phyloP scores from a whole-genome alignment of 2,797 vertebrate species.

The Schizothorax lantsangensis region DNA sequence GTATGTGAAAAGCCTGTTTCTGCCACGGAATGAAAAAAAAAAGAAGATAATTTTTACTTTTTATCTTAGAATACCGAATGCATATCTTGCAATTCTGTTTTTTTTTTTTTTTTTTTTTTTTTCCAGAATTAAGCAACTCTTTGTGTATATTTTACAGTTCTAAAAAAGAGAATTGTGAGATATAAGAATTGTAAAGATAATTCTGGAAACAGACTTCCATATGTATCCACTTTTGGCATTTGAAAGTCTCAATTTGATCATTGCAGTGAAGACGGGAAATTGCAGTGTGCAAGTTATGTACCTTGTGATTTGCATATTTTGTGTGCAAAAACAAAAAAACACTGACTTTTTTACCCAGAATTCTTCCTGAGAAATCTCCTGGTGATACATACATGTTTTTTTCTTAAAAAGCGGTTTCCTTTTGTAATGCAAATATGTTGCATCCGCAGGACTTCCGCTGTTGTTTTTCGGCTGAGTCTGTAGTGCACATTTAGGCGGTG shows the following conservation, averaged over 20 bases:
- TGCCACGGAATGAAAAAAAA: neutral
- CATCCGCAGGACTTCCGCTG: constrained; percentile 22
- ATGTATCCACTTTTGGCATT: neutral
- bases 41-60: neutral
- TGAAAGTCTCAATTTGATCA: neutral
- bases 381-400: neutral
- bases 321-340: neutral
- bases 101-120: neutral
- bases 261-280: neutral
- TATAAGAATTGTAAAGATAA: too few species aligned
- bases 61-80: neutral
- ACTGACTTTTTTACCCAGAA: neutral
- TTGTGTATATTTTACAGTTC: neutral
- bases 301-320: neutral
- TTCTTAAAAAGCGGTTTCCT: neutral
- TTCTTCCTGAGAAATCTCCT: neutral
- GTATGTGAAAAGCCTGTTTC: neutral
- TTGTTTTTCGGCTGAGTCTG: constrained; percentile 41
- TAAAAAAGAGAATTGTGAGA: too few species aligned
- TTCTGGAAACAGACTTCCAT: neutral
- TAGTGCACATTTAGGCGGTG: constrained; percentile 46
- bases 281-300: neutral
- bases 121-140: too few species aligned
- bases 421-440: neutral
- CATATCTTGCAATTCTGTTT: neutral